These are phyloP conservation scores for Ormyrus pomaceus DNA, from an alignment of 2,888 invertebrate species.

Conservation along the genomic window DNA sequence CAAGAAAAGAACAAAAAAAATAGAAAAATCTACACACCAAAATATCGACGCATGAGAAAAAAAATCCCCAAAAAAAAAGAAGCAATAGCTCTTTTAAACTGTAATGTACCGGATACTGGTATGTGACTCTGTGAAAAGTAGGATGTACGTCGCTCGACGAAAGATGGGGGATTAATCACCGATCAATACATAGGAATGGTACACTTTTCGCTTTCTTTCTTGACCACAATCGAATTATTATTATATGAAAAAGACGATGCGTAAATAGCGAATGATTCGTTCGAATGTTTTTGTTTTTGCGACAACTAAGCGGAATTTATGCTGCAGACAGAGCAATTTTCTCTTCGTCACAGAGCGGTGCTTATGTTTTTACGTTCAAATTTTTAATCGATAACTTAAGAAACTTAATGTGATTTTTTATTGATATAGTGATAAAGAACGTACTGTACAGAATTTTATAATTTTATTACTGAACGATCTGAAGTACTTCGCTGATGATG, in stretches of 20 bases:
- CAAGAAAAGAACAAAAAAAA: constrained; percentile 40
- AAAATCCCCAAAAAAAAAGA: constrained; percentile 60
- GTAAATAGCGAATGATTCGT: constrained; percentile 10
- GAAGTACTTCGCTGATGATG: too few species aligned
- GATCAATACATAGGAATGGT: constrained; percentile 19
- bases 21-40: constrained; percentile 55
- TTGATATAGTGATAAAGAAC: too few species aligned
- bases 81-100: constrained; percentile 70
- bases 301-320: background rate
- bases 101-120: constrained; percentile 68
- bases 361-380: too few species aligned
- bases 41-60: background rate
- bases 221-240: constrained; percentile 8
- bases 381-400: too few species aligned
- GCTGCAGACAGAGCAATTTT: constrained; percentile 21
- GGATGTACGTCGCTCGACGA: constrained; percentile 38
- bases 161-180: constrained; percentile 19
- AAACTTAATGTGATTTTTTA: too few species aligned
- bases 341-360: background rate
- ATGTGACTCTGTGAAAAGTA: constrained; percentile 65
- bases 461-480: constrained; percentile 20
- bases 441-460: background rate
- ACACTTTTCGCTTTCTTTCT: background rate
- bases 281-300: constrained; percentile 15
- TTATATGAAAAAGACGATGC: background rate